phyloP scores from a whole-genome alignment of 2,888 invertebrate genomes.

The Acrobasis consociella region DNA sequence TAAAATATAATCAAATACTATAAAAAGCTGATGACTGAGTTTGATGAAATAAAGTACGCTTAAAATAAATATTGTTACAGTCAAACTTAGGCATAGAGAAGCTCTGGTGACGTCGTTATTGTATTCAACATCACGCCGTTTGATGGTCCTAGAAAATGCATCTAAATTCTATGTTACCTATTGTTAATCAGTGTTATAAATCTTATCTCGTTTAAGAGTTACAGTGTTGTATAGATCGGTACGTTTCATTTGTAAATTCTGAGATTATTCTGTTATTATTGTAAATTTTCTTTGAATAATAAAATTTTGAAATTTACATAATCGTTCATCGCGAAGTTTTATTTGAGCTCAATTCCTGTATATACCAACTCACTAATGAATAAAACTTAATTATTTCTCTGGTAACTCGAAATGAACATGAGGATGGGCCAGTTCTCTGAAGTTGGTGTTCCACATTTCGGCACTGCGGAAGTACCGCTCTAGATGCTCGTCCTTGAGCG shows the following conservation, averaged over 20 bases:
- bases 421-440: constrained; percentile 41
- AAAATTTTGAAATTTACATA: constrained; percentile 81
- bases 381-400: constrained; percentile 40
- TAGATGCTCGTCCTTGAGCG: constrained; percentile 62
- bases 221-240: constrained; percentile 81
- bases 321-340: constrained; percentile 75
- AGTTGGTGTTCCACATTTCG: constrained; percentile 62
- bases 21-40: no score
- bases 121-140: constrained; percentile 64
- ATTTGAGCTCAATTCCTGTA: constrained; percentile 38
- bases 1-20: no score
- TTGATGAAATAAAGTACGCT: not conserved
- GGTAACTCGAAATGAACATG: constrained; percentile 42
- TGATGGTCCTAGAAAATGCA: constrained; percentile 72
- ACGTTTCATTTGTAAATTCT: constrained; percentile 79
- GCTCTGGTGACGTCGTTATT: constrained; percentile 38
- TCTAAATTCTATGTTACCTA: constrained; percentile 70
- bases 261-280: constrained; percentile 79
- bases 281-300: constrained; percentile 81
- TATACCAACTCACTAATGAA: no score
- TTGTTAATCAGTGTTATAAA: constrained; percentile 81
- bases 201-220: constrained; percentile 81
- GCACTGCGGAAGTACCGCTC: constrained; percentile 70
- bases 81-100: not conserved
- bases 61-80: not conserved